These are phyloP conservation scores for Sminthurides aquaticus DNA, from an alignment of 2,888 invertebrate genomes.

Conservation along the genomic window DNA sequence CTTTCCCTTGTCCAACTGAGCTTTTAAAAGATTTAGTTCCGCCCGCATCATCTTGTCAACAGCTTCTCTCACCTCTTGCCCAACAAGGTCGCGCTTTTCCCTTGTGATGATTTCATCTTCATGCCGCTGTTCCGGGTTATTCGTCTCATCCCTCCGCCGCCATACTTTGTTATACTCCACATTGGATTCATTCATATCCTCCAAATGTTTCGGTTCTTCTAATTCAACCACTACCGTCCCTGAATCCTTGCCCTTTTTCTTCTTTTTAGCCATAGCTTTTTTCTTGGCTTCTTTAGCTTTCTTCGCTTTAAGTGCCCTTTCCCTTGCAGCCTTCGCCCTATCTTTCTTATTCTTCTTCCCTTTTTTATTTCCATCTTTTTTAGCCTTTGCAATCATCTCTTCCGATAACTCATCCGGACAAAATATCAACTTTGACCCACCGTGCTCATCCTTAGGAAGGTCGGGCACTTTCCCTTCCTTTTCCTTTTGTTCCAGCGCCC, in stretches of 20 bases:
- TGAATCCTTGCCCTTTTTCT: constrained; percentile 36
- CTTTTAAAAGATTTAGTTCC: constrained; percentile 16
- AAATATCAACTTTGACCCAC: constrained; percentile 77
- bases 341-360: constrained; percentile 14
- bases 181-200: constrained; percentile 62
- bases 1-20: constrained; percentile 14
- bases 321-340: constrained; percentile 7
- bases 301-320: constrained; percentile 5
- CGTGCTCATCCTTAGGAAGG: constrained; percentile 82
- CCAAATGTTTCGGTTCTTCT: constrained; percentile 62
- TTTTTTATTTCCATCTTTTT: constrained; percentile 7
- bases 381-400: constrained; percentile 25
- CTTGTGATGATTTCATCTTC: constrained; percentile 74
- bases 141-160: constrained; percentile 71
- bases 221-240: constrained; percentile 49
- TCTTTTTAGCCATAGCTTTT: constrained; percentile 56
- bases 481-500: constrained; percentile 59
- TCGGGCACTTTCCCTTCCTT: constrained; percentile 82
- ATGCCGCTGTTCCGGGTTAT: constrained; percentile 65
- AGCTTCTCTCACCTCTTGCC: constrained; percentile 68
- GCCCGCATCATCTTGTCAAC: constrained; percentile 49
- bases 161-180: constrained; percentile 72
- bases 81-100: constrained; percentile 74
- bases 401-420: constrained; percentile 47
- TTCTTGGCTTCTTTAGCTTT: constrained; percentile 51